phyloP scores from a whole-genome alignment of 2,888 invertebrate genomes.

The Allophyes oxyacanthae region DNA sequence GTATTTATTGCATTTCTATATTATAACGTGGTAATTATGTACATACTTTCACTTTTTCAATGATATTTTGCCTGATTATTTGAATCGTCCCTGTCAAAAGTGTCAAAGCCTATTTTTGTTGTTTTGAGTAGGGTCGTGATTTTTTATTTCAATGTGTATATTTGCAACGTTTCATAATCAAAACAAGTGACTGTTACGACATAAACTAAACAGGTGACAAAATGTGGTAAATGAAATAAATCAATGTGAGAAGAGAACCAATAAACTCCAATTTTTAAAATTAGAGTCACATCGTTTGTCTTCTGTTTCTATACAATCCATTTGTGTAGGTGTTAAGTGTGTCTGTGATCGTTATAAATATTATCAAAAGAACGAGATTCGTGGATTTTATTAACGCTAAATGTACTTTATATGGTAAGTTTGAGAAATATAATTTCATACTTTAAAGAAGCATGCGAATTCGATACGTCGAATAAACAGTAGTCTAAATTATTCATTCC shows the following conservation, averaged over 20 bases:
- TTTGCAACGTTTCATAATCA: neutral
- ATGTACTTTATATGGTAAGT: conserved; percentile 47
- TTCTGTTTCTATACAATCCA: conserved; percentile 23
- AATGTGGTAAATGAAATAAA: conserved; percentile 17
- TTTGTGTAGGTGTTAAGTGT: conserved; percentile 48
- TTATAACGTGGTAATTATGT: no score
- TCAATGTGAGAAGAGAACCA: neutral
- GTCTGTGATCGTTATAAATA: conserved; percentile 40
- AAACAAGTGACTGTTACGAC: conserved; percentile 13
- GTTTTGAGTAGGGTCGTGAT: conserved; percentile 27
- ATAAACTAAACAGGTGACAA: conserved; percentile 20
- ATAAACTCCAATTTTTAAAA: conserved; percentile 7
- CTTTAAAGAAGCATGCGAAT: neutral
- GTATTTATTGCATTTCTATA: no score
- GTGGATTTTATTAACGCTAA: conserved; percentile 30
- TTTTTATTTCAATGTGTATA: conserved; percentile 37
- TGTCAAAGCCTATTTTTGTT: conserved; percentile 56
- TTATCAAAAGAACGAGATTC: conserved; percentile 20
- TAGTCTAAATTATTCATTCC: neutral
- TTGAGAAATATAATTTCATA: neutral
- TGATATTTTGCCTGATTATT: conserved; percentile 13
- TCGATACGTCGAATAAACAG: neutral
- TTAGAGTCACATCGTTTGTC: conserved; percentile 19
- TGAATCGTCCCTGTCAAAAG: conserved; percentile 28
- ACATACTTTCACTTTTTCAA: conserved; percentile 54